Base-by-base conservation (phyloP, 2,888 invertebrate genomes). In the Choreutis nemorana region DNA sequence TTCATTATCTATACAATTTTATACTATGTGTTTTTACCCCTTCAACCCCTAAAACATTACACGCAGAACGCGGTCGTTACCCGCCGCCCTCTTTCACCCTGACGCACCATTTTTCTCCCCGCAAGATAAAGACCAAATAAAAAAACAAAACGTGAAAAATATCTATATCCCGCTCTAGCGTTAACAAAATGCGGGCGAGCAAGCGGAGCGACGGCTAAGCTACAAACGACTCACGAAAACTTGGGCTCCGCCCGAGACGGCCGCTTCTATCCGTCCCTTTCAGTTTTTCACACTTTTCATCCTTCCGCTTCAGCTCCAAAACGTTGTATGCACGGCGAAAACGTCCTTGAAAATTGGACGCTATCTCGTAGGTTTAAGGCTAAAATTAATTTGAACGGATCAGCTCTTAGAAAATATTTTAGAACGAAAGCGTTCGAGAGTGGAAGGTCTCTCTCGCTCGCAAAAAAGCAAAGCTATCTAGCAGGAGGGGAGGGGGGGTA, bases 251-350 rank as follows among this genome's bases (percentile, higher is more conserved):
- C 75, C 78, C 78, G 77, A 77, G 77, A 73, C 67, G 70, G 59
- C 52, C 53, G 68, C 63, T 64, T 73, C 73, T 78, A 78, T 77
- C 77, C 64, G 63, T 78, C 78, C 72, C 78, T 77, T 73, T 78
- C 78, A 61, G 60, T 78, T 78, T 78, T 78, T 78, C 71, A 71
- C 75, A 78, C 77, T 78, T 78, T 78, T 78, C 75, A 72, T 63
- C 45, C 53, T 40, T 41, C 35, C 29, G n/a, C 11, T 35, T 23
- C 39, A 47, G 28, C 28, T 38, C 3, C 26, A 21, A 32, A 63
- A 51, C 7, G 59, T 15, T 36, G 23, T 30, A 62, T 42, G 12
- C 39, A 22, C 29, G 16, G 0, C 1, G 2, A 2, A 18, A 3
- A 2, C 2, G 1, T 0, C 33, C 36, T 26, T 10, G 12, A 1